Evolutionary conservation across 2,888 invertebrate species (phyloP), one percentile per base, ranked within the genome.

Genomic region (Lasioglossum malachurum): DNA sequence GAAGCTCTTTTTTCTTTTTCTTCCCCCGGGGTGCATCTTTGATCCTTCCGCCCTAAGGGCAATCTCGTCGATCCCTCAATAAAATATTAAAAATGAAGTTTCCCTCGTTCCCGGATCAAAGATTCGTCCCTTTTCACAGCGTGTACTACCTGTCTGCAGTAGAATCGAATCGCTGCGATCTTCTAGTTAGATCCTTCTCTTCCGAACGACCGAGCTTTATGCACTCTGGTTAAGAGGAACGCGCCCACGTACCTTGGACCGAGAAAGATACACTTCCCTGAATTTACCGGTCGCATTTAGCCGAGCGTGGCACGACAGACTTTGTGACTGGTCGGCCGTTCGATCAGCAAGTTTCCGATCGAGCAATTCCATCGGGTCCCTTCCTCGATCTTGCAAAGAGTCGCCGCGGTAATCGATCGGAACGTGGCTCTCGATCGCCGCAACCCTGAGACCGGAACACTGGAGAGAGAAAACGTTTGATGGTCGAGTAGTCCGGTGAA

Each of bases 381-480:
- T 60, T 27, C 27, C 60, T 60, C 60, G n/a, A n/a, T 60, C 60
- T 60, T 14, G 12, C 60, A 89, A 88, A 87, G 87, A 90, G 84
- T 87, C 90, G 71, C 78, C 8, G 23, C 73, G 86, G 88, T 83
- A 89, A 91, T 91, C 90, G 91, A 90, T 90, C 83, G 90, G 87
- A 91, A 91, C 91, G 88, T 81, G 87, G 53, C 81, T 79, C 75
- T 76, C 75, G 75, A 78, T 78, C 83, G 84, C 67, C 83, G 81
- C 91, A 89, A 91, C 90, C 91, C 91, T 90, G 90, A 8, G 90
- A 90, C 87, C 89, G 91, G 89, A 91, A 91, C 87, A 89, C 38
- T 38, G 23, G 7, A 4, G 38, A 38, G 81, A 86, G 87, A 79
- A 88, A 88, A 86, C 84, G 86, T 84, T 86, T 73, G 83, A 83